Evolutionary conservation across 1,140 invertebrate genomes (phyloP).

Genomic region (Psilanteris sp.): DNA sequence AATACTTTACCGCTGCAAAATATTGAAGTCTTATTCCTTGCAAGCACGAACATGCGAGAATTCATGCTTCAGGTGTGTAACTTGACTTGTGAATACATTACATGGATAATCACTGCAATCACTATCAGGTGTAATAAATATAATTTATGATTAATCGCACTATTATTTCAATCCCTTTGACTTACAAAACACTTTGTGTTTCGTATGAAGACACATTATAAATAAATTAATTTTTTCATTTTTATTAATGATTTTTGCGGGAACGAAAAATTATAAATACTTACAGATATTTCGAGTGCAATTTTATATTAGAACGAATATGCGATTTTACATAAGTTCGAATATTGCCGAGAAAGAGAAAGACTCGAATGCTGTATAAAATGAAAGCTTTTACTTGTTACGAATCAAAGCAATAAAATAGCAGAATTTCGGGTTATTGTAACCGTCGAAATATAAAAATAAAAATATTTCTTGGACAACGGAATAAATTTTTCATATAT

Average conservation of each 20-base stretch:
- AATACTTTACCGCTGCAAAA: slow-evolving; percentile 55
- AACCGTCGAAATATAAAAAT: no score
- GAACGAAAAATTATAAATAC: no score
- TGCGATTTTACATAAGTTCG: not conserved
- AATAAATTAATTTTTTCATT: slow-evolving; percentile 11
- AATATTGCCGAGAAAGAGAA: slow-evolving; percentile 6
- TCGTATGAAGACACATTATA: not conserved
- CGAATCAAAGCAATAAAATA: slow-evolving; percentile 35
- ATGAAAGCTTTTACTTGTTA: slow-evolving; percentile 44
- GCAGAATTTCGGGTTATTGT: no score
- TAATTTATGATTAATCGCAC: slow-evolving; percentile 50
- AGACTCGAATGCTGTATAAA: slow-evolving; percentile 15
- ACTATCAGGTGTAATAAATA: slow-evolving; percentile 56
- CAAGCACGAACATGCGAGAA: slow-evolving; percentile 61
- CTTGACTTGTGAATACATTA: slow-evolving; percentile 63
- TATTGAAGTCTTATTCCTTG: slow-evolving; percentile 61
- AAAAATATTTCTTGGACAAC: no score
- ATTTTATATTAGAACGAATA: not conserved
- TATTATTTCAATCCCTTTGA: slow-evolving; percentile 10
- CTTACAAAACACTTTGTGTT: slow-evolving; percentile 1
- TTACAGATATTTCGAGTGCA: not conserved
- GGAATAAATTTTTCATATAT: no score
- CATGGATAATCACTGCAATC: slow-evolving; percentile 58
- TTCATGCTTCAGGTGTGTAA: slow-evolving; percentile 62
- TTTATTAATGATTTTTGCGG: not conserved